Conservation (phyloP, 1,140 invertebrate genomes). For the Hydropsyche tenuis region DNA sequence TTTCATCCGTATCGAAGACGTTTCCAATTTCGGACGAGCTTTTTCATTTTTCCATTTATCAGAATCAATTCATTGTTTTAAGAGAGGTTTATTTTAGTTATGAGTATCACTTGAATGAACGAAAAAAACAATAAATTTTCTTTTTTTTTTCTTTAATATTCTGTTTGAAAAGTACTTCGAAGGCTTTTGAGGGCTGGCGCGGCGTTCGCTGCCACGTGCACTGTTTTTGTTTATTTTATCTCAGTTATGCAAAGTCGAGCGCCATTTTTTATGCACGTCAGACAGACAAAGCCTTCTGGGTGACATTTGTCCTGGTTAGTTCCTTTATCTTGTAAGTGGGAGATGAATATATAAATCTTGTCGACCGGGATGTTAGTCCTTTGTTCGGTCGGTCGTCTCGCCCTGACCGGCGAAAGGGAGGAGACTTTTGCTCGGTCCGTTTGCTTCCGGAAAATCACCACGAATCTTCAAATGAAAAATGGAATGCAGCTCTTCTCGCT, state of each 20-base stretch:
- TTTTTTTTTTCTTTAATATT: not conserved
- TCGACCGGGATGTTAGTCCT: conserved; percentile 18
- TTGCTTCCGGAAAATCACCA: not conserved
- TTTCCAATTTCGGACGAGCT: too few relatives aligned
- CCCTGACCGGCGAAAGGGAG: not conserved
- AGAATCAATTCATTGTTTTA: too few relatives aligned
- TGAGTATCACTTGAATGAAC: not conserved
- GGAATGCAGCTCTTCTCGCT: conserved; percentile 16
- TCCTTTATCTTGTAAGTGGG: conserved; percentile 43
- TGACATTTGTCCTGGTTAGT: conserved; percentile 47
- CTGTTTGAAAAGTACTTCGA: not conserved
- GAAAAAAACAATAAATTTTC: not conserved
- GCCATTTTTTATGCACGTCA: conserved; percentile 39
- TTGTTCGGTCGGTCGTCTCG: conserved; percentile 20
- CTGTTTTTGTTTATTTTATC: conserved; percentile 40
- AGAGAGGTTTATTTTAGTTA: not conserved
- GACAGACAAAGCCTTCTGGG: conserved; percentile 41
- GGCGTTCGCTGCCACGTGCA: not conserved
- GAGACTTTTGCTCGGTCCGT: conserved; percentile 22
- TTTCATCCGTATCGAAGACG: too few relatives aligned
- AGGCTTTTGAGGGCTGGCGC: not conserved
- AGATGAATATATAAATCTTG: conserved; percentile 43
- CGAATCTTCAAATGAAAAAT: conserved; percentile 28
- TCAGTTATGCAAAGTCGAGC: conserved; percentile 41
- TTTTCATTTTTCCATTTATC: too few relatives aligned